Conservation (phyloP, 2,888 invertebrate species). For the Uloborus plumipes region DNA sequence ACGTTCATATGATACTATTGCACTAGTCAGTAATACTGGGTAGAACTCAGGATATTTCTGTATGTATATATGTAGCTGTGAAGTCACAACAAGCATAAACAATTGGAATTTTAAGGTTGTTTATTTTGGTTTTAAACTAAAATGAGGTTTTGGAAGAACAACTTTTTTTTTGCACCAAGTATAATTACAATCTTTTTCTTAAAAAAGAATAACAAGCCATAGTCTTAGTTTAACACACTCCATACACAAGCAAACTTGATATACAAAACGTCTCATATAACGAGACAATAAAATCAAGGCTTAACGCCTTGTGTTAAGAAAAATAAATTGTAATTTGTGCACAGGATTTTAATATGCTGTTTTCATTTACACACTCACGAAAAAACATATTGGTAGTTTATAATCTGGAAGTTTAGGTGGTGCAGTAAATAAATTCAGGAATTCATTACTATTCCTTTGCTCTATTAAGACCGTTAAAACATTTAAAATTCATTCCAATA, state of each 20-base stretch:
- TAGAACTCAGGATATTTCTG: too few relatives aligned
- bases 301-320: constrained; percentile 59
- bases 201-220: constrained; percentile 42
- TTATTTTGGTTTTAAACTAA: constrained; percentile 48
- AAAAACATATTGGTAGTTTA: not conserved
- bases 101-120: constrained; percentile 11
- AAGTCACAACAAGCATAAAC: not conserved
- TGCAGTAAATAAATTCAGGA: not conserved
- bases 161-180: constrained; percentile 36
- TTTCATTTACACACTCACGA: constrained; percentile 31
- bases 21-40: too few relatives aligned
- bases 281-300: constrained; percentile 63
- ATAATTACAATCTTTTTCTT: constrained; percentile 35
- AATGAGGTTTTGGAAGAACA: constrained; percentile 50
- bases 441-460: not conserved
- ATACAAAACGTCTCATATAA: constrained; percentile 62
- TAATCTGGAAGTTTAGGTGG: too few relatives aligned
- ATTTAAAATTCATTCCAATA: too few relatives aligned
- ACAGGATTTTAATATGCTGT: constrained; percentile 11
- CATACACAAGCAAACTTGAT: constrained; percentile 42
- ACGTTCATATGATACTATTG: too few relatives aligned
- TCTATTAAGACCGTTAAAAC: too few relatives aligned
- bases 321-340: constrained; percentile 58
- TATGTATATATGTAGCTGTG: too few relatives aligned
- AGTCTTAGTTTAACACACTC: constrained; percentile 45